Evolutionary conservation across 2,888 invertebrate genomes (phyloP).

Genomic region (Apomyelois bistriatella): DNA sequence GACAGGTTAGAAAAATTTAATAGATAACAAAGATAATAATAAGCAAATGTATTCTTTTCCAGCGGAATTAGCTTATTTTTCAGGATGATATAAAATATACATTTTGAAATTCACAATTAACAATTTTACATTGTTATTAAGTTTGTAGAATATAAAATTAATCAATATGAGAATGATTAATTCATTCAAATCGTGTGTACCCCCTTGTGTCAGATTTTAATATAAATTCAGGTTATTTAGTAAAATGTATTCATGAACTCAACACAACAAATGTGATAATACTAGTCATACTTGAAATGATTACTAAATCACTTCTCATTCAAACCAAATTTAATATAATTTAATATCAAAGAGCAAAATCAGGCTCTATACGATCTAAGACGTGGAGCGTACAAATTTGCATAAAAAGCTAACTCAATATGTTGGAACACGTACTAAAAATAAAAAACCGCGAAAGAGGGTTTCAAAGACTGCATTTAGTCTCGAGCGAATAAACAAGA

Average conservation of each 20-base stretch:
- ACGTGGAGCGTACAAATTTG: constrained; percentile 4
- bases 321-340: neutral
- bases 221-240: too few species aligned
- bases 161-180: too few species aligned
- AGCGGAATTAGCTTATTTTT: too few species aligned
- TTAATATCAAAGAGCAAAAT: constrained; percentile 1
- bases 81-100: too few species aligned
- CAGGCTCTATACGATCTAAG: constrained; percentile 1
- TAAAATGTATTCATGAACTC: too few species aligned
- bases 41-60: too few species aligned
- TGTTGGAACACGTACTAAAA: constrained; percentile 4
- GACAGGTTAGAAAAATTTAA: neutral
- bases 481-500: constrained; percentile 33
- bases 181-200: too few species aligned
- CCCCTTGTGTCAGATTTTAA: too few species aligned
- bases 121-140: too few species aligned
- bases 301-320: neutral
- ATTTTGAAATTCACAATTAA: too few species aligned
- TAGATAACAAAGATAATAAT: neutral
- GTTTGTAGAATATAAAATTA: too few species aligned
- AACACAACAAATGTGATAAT: too few species aligned
- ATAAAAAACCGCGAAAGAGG: constrained; percentile 1
- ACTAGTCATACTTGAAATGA: neutral
- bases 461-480: constrained; percentile 40
- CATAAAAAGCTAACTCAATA: constrained; percentile 6